phyloP scores from a whole-genome alignment of 2,888 invertebrate species.

The Cetonia aurata region DNA sequence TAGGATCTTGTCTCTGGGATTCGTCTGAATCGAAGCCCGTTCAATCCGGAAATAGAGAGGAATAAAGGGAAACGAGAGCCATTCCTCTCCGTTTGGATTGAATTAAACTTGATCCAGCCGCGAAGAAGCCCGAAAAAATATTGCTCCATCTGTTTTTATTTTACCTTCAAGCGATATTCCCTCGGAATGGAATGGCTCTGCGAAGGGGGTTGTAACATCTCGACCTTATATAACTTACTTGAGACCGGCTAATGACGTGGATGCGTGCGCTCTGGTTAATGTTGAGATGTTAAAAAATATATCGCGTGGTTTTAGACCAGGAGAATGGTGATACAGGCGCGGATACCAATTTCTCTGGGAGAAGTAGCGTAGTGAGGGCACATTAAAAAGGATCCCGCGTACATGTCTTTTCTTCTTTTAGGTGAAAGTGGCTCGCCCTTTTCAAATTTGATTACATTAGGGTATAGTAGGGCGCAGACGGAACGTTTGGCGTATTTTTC shows the following conservation, averaged over 20 bases:
- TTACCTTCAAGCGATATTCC: conserved; percentile 21
- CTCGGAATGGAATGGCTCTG: no score
- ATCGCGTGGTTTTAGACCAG: no score
- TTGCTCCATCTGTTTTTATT: conserved; percentile 38
- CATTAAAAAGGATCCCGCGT: conserved; percentile 18
- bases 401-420: neutral
- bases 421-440: no score
- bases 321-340: neutral
- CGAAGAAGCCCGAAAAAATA: conserved; percentile 15
- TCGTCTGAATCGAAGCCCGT: conserved; percentile 4
- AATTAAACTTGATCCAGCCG: conserved; percentile 25
- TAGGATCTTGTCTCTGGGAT: neutral
- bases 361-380: conserved; percentile 2
- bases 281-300: neutral
- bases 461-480: no score
- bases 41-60: conserved; percentile 14
- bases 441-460: conserved; percentile 36
- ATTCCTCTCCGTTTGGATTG: conserved; percentile 14
- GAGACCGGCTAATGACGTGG: conserved; percentile 27
- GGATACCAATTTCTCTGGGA: conserved; percentile 29
- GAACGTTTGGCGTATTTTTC: conserved; percentile 13
- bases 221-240: conserved; percentile 18
- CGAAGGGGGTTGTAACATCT: neutral
- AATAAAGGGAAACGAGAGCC: conserved; percentile 4
- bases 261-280: conserved; percentile 9